Percentiles rank a stretch among this genome's conserved stretches.
phyloP scores from a whole-genome alignment of 1,140 invertebrate species.

The Heliconius melpomene region DNA sequence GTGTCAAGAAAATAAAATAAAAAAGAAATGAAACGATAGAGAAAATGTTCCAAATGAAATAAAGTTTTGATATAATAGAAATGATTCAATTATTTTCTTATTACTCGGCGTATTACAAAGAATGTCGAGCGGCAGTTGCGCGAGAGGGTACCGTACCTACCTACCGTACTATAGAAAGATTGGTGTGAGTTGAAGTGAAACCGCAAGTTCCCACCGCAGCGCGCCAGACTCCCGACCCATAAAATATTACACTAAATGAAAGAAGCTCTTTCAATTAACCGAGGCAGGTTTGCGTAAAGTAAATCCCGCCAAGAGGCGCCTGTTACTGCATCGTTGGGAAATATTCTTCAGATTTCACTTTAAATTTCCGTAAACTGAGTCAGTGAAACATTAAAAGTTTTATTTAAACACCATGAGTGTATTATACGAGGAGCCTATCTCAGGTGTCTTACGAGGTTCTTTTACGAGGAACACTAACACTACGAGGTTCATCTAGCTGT shows the following conservation, averaged over 20 bases:
- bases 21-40: constrained; percentile 56
- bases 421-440: neutral
- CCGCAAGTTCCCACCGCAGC: constrained; percentile 51
- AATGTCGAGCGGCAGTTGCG: constrained; percentile 55
- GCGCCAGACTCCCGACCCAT: constrained; percentile 57
- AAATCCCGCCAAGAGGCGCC: constrained; percentile 67
- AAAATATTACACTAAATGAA: constrained; percentile 78
- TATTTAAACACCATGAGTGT: neutral
- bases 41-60: constrained; percentile 69
- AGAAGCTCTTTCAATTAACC: constrained; percentile 79
- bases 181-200: constrained; percentile 58
- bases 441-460: too few relatives aligned
- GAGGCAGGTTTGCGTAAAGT: constrained; percentile 74
- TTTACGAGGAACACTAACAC: too few relatives aligned
- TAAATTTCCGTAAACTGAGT: neutral
- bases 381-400: neutral
- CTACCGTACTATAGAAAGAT: constrained; percentile 44
- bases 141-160: constrained; percentile 45
- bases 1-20: constrained; percentile 37
- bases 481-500: too few relatives aligned
- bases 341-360: constrained; percentile 59
- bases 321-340: constrained; percentile 51
- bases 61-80: constrained; percentile 62
- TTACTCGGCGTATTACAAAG: constrained; percentile 59
- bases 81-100: constrained; percentile 73